Conservation (phyloP, 2,113 vertebrate genomes). For the Calidris pugnax region DNA sequence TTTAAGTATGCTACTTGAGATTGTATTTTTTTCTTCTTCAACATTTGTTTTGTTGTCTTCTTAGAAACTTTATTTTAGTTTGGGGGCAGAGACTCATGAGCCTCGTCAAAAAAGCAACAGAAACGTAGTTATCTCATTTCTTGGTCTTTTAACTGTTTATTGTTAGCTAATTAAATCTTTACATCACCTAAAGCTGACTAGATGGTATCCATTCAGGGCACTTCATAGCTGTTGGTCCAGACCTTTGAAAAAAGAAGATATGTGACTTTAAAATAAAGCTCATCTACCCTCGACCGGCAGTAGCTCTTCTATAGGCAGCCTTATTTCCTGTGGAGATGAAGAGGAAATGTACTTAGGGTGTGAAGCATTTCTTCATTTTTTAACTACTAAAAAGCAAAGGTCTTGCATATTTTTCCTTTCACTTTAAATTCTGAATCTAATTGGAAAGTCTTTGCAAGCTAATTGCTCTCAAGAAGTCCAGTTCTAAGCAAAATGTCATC, state of each 20-base stretch:
- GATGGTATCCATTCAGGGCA: background rate
- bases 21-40: background rate
- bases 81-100: background rate
- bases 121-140: background rate
- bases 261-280: background rate
- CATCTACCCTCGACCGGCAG: background rate
- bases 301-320: background rate
- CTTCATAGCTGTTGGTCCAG: background rate
- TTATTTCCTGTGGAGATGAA: constrained; percentile 59
- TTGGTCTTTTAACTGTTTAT: background rate
- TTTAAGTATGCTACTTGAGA: background rate
- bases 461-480: background rate
- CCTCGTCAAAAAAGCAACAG: background rate
- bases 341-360: constrained; percentile 48
- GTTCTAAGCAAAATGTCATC: constrained; percentile 40
- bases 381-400: background rate
- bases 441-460: constrained; percentile 7
- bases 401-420: constrained; percentile 1
- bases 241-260: background rate
- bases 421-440: constrained; percentile 1
- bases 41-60: background rate
- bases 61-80: background rate
- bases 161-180: background rate
- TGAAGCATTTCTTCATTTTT: background rate
- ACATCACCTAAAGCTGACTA: background rate